A percentile compares a stretch with the other conserved stretches of the same genome.
Conservation (phyloP, 2,797 vertebrate genomes). For the Sebastes iracundus region DNA sequence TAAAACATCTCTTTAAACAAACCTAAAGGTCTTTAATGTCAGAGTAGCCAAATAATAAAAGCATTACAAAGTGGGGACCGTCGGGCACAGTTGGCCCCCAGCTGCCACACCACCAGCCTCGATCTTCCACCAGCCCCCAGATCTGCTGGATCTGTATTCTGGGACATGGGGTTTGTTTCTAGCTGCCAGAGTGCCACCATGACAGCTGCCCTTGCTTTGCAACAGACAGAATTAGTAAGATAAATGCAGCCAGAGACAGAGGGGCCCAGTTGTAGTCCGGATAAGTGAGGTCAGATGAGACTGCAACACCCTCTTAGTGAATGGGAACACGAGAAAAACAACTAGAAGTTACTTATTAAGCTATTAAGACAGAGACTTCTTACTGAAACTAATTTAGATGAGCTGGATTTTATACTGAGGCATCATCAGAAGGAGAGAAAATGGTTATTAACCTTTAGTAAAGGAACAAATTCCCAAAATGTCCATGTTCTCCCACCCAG, state of each 20-base stretch:
- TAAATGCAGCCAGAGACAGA: constrained; percentile 67
- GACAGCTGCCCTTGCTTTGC: constrained; percentile 71
- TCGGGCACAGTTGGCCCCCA: constrained; percentile 15
- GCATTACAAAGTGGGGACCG: not conserved
- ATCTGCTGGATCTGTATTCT: constrained; percentile 57
- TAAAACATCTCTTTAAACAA: not conserved
- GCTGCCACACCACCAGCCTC: constrained; percentile 31
- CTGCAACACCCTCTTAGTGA: not conserved
- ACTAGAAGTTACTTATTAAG: not conserved
- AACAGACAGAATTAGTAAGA: constrained; percentile 72
- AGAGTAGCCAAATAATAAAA: constrained; percentile 5
- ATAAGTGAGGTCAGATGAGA: constrained; percentile 69
- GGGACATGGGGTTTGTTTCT: constrained; percentile 28
- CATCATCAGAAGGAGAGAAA: not conserved
- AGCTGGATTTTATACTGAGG: not conserved
- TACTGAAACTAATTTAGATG: not conserved
- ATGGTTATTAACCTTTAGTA: not conserved
- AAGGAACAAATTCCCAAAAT: not conserved
- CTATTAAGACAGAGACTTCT: not conserved
- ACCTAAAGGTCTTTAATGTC: not conserved
- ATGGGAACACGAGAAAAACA: constrained; percentile 2
- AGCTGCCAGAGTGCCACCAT: constrained; percentile 47
- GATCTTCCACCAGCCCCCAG: constrained; percentile 8
- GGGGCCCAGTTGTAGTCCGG: constrained; percentile 55
- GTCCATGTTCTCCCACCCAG: not conserved